Percentiles rank a stretch among this genome's conserved stretches.
Conservation (phyloP, 1,140 invertebrate genomes). For the Colletes gigas region DNA sequence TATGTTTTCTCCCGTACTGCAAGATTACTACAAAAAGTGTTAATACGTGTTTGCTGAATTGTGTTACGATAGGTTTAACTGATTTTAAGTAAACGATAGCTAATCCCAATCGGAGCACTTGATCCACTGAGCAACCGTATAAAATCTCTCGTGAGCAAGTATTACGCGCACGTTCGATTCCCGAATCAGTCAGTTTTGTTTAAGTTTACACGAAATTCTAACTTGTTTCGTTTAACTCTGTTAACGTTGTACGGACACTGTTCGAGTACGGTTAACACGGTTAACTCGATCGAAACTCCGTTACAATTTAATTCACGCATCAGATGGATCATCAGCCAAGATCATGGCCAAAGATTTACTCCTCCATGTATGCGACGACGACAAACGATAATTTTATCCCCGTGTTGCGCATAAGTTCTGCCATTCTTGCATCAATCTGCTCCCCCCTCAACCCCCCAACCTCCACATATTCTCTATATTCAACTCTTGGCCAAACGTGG, state of each 20-base stretch:
- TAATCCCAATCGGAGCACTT: conserved; percentile 40
- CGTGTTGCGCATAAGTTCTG: conserved; percentile 31
- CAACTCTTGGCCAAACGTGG: conserved; percentile 33
- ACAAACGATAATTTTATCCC: conserved; percentile 13
- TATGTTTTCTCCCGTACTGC: conserved; percentile 70
- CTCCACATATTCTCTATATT: conserved; percentile 1
- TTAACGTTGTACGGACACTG: not conserved
- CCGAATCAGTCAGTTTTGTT: not conserved
- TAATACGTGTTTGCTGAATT: not conserved
- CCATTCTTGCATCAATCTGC: conserved; percentile 12
- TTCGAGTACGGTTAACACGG: conserved; percentile 10
- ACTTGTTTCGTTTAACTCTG: not conserved
- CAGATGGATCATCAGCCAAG: conserved; percentile 15
- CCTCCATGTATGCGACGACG: conserved; percentile 15
- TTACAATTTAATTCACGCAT: not conserved
- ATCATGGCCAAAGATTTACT: conserved; percentile 10
- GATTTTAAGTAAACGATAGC: conserved; percentile 31
- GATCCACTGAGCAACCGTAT: conserved; percentile 8
- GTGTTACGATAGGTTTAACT: conserved; percentile 23
- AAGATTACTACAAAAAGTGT: not conserved
- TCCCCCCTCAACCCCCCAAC: too few relatives aligned
- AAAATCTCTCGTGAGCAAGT: not conserved
- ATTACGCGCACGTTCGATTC: not conserved
- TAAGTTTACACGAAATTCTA: not conserved
- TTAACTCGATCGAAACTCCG: not conserved